Evolutionary conservation across 2,888 invertebrate species (phyloP).

Genomic region (Helicoverpa assulta): DNA sequence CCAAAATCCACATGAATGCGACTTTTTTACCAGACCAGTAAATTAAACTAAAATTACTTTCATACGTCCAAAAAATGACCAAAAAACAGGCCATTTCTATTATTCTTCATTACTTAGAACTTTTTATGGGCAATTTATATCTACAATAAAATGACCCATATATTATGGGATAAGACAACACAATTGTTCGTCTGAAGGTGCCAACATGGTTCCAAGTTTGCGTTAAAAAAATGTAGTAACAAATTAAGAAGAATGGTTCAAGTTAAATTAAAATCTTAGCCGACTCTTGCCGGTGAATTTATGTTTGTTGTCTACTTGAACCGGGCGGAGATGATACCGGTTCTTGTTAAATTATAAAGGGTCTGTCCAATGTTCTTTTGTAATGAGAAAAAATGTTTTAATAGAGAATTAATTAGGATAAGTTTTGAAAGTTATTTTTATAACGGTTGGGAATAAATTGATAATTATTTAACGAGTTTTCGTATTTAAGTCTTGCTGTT

Average conservation of each 20-base stretch:
- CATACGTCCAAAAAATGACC: slow-evolving; percentile 29
- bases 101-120: slow-evolving; percentile 50
- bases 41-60: slow-evolving; percentile 34
- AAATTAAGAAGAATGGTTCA: slow-evolving; percentile 88
- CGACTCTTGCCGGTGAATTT: slow-evolving; percentile 75
- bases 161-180: slow-evolving; percentile 47
- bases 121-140: slow-evolving; percentile 52
- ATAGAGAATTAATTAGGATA: slow-evolving; percentile 24
- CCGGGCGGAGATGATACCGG: slow-evolving; percentile 56
- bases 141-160: slow-evolving; percentile 50
- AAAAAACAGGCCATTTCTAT: slow-evolving; percentile 33
- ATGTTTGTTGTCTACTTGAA: slow-evolving; percentile 80
- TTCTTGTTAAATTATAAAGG: slow-evolving; percentile 57
- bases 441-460: neutral
- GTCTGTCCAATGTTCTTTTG: slow-evolving; percentile 44
- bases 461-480: neutral
- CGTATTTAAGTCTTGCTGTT: too few species aligned
- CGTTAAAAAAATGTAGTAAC: slow-evolving; percentile 74
- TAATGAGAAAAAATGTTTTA: slow-evolving; percentile 28
- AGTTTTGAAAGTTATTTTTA: neutral
- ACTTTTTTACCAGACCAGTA: slow-evolving; percentile 2
- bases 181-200: slow-evolving; percentile 52
- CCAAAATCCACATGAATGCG: neutral
- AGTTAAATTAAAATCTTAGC: slow-evolving; percentile 89
- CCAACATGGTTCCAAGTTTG: slow-evolving; percentile 55